A percentile compares a stretch with the other conserved stretches of the same genome.
Conservation (phyloP, 2,113 vertebrate genomes). For the Azemiops feae region DNA sequence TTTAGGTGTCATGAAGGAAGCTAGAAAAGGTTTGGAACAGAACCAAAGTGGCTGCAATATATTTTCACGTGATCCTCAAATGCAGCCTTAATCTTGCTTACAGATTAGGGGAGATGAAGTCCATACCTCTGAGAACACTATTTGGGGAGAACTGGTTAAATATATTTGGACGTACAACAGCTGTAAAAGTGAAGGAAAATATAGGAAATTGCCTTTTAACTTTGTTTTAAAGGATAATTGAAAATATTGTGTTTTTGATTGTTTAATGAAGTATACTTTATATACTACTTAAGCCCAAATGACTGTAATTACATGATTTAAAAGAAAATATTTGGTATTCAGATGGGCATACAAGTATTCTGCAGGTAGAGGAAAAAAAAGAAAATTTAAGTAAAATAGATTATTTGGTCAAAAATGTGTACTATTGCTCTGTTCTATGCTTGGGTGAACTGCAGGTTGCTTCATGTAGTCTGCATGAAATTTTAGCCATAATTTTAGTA, state of each 20-base stretch:
- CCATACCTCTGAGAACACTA: background rate
- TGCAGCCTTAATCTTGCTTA: background rate
- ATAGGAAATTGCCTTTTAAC: background rate
- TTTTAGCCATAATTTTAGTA: background rate
- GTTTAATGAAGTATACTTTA: background rate
- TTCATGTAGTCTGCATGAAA: background rate
- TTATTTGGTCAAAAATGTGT: background rate
- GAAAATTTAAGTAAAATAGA: background rate
- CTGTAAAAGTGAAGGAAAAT: slow-evolving; percentile 32
- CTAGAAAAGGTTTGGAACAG: background rate
- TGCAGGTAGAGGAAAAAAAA: background rate
- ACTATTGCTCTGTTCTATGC: background rate
- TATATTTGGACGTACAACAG: slow-evolving; percentile 24
- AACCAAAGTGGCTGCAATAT: slow-evolving; percentile 2
- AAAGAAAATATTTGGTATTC: slow-evolving; percentile 1
- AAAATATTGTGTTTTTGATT: background rate
- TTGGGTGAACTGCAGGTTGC: background rate
- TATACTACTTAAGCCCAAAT: background rate
- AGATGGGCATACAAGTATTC: background rate
- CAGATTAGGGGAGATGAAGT: background rate
- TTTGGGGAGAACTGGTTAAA: background rate
- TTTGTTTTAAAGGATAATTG: background rate
- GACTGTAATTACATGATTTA: background rate
- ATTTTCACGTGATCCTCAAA: background rate
- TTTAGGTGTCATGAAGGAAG: background rate